These are phyloP conservation scores for Dusona sp. DNA, from an alignment of 2,888 invertebrate species.

Conservation along the genomic window DNA sequence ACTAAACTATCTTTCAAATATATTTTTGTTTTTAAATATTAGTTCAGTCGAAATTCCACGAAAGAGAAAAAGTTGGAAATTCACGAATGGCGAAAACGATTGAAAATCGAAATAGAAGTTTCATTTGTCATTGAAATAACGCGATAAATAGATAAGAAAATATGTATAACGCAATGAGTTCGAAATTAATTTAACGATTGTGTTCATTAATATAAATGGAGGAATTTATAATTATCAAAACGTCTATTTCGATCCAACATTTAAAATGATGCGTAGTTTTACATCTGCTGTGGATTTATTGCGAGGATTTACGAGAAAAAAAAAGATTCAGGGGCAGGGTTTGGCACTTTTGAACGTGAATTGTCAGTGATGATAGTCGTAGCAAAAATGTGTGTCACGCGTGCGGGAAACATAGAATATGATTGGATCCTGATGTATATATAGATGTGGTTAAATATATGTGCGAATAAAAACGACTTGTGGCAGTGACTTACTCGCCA, in stretches of 20 bases:
- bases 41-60: not conserved
- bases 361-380: conserved; percentile 33
- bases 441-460: not conserved
- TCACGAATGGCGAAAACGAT: not conserved
- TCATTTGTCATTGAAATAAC: no score
- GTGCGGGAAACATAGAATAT: conserved; percentile 44
- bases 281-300: conserved; percentile 29
- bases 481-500: conserved; percentile 50
- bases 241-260: not conserved
- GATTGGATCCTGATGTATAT: not conserved
- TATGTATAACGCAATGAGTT: no score
- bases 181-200: no score
- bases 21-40: not conserved
- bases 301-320: conserved; percentile 3
- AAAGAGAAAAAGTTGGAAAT: not conserved
- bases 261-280: not conserved
- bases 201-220: not conserved
- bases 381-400: conserved; percentile 63
- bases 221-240: not conserved
- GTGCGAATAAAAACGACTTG: not conserved
- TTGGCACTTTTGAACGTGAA: conserved; percentile 35
- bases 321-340: conserved; percentile 33
- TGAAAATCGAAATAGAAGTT: no score
- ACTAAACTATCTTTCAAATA: not conserved
- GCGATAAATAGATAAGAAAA: no score